Base-by-base conservation (phyloP, 2,888 invertebrate genomes). In the Myopa testacea region DNA sequence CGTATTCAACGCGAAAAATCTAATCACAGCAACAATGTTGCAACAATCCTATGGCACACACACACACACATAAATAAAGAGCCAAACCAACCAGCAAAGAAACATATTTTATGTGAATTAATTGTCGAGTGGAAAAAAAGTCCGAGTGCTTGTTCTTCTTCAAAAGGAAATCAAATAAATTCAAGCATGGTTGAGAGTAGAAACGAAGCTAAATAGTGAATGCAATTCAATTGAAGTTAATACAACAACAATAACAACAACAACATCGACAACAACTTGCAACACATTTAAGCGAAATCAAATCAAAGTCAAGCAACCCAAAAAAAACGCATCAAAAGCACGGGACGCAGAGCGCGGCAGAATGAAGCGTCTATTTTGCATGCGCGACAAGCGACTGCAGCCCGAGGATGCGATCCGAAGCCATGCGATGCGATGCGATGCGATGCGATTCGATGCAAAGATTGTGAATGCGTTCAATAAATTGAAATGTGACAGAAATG, bases 381-480 rank as follows among this genome's bases (percentile, higher is more conserved):
- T 69, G 69, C 62, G 26, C 50, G 69, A 52, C 52, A 69, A 65
- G 65, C 38, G 65, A 65, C 26, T 34, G 34, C 69, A 50, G 26
- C 68, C 26, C 19, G 68, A 69, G 19, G 69, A 69, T 26, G 34
- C 69, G 50, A 19, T 52, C 37, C 55, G 50, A 45, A 62, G 73
- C 45, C 62, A 50, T 73, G 19, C 45, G 62, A 63, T 73, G 16
- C 50, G 52, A 50, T 16, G 65, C 69, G 50, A 19, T 52, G 65
- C 55, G 50, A 45, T 73, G 73, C 45, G 73, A 50, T 73, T 8
- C 45, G 62, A 63, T 73, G 16, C 16, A 40, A 26, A 50, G 73
- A 73, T 73, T 75, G 75, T 19, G 68, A 40, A 68, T 75, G 68
- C 75, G 68, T 75, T 75, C 75, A 75, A 75, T 75, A 75, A 75